Conservation (phyloP, 2,797 vertebrate genomes). For the Acanthis flammea region DNA sequence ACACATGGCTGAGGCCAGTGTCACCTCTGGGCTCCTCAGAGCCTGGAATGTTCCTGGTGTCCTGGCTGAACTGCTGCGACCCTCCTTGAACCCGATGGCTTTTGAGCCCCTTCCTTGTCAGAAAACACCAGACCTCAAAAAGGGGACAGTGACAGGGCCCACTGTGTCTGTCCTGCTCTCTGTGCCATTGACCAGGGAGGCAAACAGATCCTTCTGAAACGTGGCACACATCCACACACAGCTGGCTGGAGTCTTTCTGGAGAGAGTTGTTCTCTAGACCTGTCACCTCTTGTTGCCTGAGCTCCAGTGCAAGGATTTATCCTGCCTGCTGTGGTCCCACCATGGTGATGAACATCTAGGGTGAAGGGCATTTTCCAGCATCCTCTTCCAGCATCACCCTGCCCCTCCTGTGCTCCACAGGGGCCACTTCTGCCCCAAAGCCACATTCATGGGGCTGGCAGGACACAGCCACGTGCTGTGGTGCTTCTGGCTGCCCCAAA, state of each 20-base stretch:
- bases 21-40: not conserved
- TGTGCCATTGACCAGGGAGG: not conserved
- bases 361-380: not conserved
- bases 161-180: accelerated
- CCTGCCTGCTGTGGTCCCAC: not conserved
- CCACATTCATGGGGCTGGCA: accelerated
- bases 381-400: not conserved
- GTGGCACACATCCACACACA: accelerated
- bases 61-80: not conserved
- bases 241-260: not conserved
- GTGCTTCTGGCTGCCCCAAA: not conserved
- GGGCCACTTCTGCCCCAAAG: not conserved
- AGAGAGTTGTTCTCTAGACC: not conserved
- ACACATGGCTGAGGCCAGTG: accelerated
- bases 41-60: accelerated
- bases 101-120: not conserved
- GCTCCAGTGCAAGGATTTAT: not conserved
- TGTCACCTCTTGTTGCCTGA: not conserved
- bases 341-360: accelerated
- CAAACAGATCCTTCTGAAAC: not conserved
- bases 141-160: too few species aligned
- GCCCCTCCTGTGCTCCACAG: not conserved
- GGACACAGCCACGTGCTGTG: accelerated
- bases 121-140: not conserved
- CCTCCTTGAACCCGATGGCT: not conserved